These are phyloP conservation scores for Celastrina argiolus DNA, from an alignment of 2,888 invertebrate genomes.

Conservation along the genomic window DNA sequence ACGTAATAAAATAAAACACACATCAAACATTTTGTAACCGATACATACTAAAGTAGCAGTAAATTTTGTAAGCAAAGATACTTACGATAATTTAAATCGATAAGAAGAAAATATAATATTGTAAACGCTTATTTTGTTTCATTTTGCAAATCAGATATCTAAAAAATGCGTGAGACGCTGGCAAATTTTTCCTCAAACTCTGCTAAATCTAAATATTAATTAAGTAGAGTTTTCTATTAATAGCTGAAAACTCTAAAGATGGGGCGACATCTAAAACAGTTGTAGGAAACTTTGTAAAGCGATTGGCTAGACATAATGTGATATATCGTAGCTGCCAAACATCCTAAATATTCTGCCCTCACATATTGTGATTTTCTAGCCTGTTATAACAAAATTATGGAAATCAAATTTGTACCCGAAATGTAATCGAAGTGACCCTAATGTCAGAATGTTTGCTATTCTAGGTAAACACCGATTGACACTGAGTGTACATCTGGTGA, in stretches of 20 bases:
- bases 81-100: no score
- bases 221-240: no score
- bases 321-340: background rate
- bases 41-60: background rate
- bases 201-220: no score
- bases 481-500: slow-evolving; percentile 73
- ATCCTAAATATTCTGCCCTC: background rate
- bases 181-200: no score
- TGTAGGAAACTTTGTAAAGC: background rate
- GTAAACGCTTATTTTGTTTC: no score
- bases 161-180: no score
- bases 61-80: no score
- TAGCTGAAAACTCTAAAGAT: no score
- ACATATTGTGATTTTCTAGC: slow-evolving; percentile 28
- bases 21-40: slow-evolving; percentile 8
- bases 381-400: slow-evolving; percentile 54
- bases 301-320: background rate
- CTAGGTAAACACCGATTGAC: slow-evolving; percentile 77
- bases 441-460: slow-evolving; percentile 65
- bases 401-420: slow-evolving; percentile 64
- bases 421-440: slow-evolving; percentile 63
- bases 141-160: no score
- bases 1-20: background rate
- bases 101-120: no score
- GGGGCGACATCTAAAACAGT: no score